phyloP scores from a whole-genome alignment of 2,888 invertebrate genomes.

The Chromoteleia sp. region DNA sequence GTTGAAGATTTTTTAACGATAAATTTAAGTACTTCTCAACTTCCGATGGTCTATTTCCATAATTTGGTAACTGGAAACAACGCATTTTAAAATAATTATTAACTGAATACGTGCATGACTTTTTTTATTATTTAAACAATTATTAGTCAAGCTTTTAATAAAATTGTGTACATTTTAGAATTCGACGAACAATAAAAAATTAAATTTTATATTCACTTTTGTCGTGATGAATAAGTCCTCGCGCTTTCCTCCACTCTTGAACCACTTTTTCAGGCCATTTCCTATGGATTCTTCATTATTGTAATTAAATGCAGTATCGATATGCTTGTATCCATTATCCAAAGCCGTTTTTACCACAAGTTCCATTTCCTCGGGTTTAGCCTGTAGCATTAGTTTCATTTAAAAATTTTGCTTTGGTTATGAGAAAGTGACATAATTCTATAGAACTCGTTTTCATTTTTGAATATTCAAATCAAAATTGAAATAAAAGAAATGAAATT shows the following conservation, averaged over 20 bases:
- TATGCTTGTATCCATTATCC: conserved; percentile 90
- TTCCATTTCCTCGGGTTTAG: conserved; percentile 88
- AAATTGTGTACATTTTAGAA: conserved; percentile 3
- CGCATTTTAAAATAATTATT: too few species aligned
- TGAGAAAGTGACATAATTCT: too few species aligned
- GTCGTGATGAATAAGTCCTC: conserved; percentile 92
- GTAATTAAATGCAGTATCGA: conserved; percentile 93
- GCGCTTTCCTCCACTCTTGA: conserved; percentile 87
- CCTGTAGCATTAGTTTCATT: conserved; percentile 81
- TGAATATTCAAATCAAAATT: too few species aligned
- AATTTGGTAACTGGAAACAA: conserved; percentile 88
- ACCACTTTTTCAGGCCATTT: conserved; percentile 88
- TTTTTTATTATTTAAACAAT: too few species aligned
- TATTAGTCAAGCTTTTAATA: too few species aligned
- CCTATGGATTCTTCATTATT: conserved; percentile 92
- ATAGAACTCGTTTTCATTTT: too few species aligned
- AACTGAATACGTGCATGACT: too few species aligned
- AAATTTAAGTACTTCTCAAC: conserved; percentile 88
- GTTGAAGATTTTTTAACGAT: conserved; percentile 88
- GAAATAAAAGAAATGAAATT: too few species aligned
- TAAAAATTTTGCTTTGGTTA: too few species aligned
- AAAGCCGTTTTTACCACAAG: conserved; percentile 88
- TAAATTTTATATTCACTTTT: conserved; percentile 85
- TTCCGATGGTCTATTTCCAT: conserved; percentile 88
- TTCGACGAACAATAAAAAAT: background rate